Base-by-base conservation (phyloP, 2,888 invertebrate genomes). In the Choreutis nemorana region DNA sequence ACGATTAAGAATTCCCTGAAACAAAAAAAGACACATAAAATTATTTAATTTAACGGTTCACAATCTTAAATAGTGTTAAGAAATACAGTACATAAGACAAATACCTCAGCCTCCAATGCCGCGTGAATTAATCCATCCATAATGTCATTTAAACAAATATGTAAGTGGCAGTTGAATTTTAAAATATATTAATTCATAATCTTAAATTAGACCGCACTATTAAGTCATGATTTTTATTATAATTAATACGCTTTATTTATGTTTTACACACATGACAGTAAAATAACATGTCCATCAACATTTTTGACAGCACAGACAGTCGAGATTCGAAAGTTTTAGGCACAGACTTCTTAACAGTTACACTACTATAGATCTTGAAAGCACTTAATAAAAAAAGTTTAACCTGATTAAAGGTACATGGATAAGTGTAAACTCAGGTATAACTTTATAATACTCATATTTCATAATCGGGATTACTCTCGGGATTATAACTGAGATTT, bases 71-170 rank as follows among this genome's bases (percentile, higher is more conserved):
- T 27, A 10, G 12, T 35, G 45, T 33, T 44, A 42, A 49, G 42
- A 48, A 53, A 44, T 38, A 38, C 53, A 51, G 12, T 55, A 63
- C 63, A 61, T 56, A 54, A 60, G 46, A 43, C 45, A 58, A 62
- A 57, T 67, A 72, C 78, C 78, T 78, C 75, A 63, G 78, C 78
- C 71, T 78, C 78, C 70, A 75, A 70, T 78, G 78, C 77, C 72
- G 78, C 75, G 75, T 78, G 77, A 75, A 77, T 75, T 77, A 78
- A 77, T 72, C 77, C 77, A 78, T 78, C 78, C 77, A 78, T 78
- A 77, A 64, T 78, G 77, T 72, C 67, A 75, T 73, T 71, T 67
- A 66, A 67, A 65, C 61, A 61, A 67, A 60, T 72, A 61, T 63
- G 51, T 63, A 55, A 62, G 55, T 62, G 57, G 58, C 58, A 65